A percentile compares a stretch with the other conserved stretches of the same genome.
Conservation (phyloP, 2,888 invertebrate species). For the Nomada fabriciana region DNA sequence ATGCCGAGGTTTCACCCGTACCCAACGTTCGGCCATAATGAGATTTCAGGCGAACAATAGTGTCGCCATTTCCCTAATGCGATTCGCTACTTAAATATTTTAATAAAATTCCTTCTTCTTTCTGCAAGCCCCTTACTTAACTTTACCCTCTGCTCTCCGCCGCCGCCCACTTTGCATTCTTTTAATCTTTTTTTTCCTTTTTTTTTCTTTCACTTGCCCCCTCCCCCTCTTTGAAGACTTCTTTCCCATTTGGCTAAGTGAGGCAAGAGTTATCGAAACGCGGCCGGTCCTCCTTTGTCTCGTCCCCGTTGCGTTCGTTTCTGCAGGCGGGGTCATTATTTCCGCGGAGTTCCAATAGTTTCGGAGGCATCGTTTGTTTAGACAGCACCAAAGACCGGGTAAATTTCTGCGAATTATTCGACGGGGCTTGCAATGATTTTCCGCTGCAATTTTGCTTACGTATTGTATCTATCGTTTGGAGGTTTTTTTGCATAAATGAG, state of each 20-base stretch:
- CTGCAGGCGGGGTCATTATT: not conserved
- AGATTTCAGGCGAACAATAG: slow-evolving; percentile 79
- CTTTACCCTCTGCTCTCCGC: slow-evolving; percentile 52
- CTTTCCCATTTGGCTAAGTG: slow-evolving; percentile 63
- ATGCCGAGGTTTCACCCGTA: slow-evolving; percentile 63
- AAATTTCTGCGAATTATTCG: no score
- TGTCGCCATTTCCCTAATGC: slow-evolving; percentile 78
- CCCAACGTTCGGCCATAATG: slow-evolving; percentile 68
- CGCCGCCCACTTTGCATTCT: slow-evolving; percentile 60
- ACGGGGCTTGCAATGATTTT: no score
- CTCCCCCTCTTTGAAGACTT: slow-evolving; percentile 39
- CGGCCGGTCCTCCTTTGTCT: slow-evolving; percentile 39
- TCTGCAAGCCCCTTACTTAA: slow-evolving; percentile 69
- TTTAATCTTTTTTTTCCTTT: slow-evolving; percentile 48
- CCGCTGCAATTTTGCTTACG: no score
- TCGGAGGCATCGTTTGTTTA: not conserved
- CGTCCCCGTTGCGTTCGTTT: slow-evolving; percentile 6
- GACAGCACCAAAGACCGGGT: not conserved
- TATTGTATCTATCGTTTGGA: no score
- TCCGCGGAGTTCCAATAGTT: not conserved
- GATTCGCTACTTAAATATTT: slow-evolving; percentile 80
- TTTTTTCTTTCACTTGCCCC: not conserved
- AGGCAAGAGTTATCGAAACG: slow-evolving; percentile 60
- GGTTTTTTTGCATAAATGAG: no score
- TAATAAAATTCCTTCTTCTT: slow-evolving; percentile 76